phyloP scores from a whole-genome alignment of 1,140 invertebrate species.

The Zaprionus africanus region DNA sequence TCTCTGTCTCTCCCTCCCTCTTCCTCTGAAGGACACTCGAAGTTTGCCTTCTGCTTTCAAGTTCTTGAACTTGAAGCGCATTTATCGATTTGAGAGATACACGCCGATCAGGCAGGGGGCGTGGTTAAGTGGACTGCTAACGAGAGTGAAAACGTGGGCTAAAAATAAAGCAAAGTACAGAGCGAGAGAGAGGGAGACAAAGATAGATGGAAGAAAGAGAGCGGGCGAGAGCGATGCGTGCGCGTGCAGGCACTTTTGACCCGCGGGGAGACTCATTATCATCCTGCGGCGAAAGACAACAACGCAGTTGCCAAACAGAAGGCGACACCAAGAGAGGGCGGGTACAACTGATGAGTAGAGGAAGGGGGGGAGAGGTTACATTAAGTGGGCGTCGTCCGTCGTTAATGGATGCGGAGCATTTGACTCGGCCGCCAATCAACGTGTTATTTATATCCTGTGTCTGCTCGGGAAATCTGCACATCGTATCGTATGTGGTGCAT shows the following conservation, averaged over 20 bases:
- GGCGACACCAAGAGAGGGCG: no score
- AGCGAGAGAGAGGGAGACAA: background rate
- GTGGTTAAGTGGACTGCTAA: slow-evolving; percentile 2
- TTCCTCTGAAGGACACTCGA: background rate
- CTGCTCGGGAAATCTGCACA: slow-evolving; percentile 17
- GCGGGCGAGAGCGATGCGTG: background rate
- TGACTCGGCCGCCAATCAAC: slow-evolving; percentile 14
- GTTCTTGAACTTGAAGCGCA: slow-evolving; percentile 10
- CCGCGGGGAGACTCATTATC: slow-evolving; percentile 52
- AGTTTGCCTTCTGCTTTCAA: slow-evolving; percentile 4
- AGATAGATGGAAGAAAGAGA: background rate
- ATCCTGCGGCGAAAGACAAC: slow-evolving; percentile 67
- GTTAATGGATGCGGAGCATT: slow-evolving; percentile 36
- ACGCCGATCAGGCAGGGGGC: background rate
- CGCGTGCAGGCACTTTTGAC: slow-evolving; percentile 68
- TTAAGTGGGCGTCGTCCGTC: slow-evolving; percentile 71
- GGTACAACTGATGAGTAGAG: no score
- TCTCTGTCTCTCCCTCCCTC: background rate
- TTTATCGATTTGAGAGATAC: slow-evolving; percentile 4
- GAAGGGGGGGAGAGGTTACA: background rate
- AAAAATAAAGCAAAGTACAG: slow-evolving; percentile 25
- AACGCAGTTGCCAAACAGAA: background rate
- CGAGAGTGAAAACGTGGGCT: slow-evolving; percentile 4
- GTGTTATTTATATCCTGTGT: slow-evolving; percentile 28
- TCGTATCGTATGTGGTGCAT: background rate